Percentiles rank a stretch among this genome's conserved stretches.
phyloP scores from a whole-genome alignment of 2,888 invertebrate genomes.

The Drosophila kanekoi region DNA sequence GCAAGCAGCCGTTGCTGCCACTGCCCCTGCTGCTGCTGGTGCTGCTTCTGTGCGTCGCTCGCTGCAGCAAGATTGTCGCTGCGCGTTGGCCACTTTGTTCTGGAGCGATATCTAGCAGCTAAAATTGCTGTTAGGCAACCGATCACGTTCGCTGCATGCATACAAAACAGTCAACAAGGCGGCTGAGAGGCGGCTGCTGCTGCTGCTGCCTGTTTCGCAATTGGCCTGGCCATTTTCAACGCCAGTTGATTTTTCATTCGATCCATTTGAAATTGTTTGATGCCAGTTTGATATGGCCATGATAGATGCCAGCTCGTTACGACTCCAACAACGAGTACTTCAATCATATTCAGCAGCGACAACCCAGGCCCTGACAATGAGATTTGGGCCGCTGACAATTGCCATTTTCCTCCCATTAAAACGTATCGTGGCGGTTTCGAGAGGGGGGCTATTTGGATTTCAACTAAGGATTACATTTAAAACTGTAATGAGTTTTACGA shows the following conservation, averaged over 20 bases:
- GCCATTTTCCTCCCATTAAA: slow-evolving; percentile 29
- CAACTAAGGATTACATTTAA: background rate
- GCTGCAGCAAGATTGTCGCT: slow-evolving; percentile 63
- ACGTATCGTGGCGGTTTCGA: background rate
- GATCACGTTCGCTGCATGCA: slow-evolving; percentile 80
- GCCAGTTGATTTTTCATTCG: slow-evolving; percentile 81
- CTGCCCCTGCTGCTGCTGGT: slow-evolving; percentile 6
- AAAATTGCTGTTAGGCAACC: slow-evolving; percentile 75
- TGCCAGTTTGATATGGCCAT: slow-evolving; percentile 79
- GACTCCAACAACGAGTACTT: slow-evolving; percentile 60
- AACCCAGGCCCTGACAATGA: slow-evolving; percentile 46
- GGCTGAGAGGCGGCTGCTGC: slow-evolving; percentile 18
- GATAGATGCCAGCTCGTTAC: slow-evolving; percentile 79
- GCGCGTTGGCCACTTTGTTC: slow-evolving; percentile 78
- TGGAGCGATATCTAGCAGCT: slow-evolving; percentile 70
- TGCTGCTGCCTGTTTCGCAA: slow-evolving; percentile 48
- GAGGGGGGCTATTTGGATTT: too few relatives aligned
- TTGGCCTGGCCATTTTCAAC: slow-evolving; percentile 71
- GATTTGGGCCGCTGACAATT: slow-evolving; percentile 34
- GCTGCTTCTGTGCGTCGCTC: slow-evolving; percentile 67
- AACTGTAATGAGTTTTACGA: slow-evolving; percentile 1
- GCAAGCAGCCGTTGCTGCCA: slow-evolving; percentile 15
- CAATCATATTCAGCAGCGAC: slow-evolving; percentile 64
- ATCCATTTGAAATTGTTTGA: slow-evolving; percentile 81
- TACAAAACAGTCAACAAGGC: slow-evolving; percentile 67